Evolutionary conservation across 2,113 vertebrate genomes (phyloP), one percentile per base, ranked within the genome.

Genomic region (Chaetodon auriga): DNA sequence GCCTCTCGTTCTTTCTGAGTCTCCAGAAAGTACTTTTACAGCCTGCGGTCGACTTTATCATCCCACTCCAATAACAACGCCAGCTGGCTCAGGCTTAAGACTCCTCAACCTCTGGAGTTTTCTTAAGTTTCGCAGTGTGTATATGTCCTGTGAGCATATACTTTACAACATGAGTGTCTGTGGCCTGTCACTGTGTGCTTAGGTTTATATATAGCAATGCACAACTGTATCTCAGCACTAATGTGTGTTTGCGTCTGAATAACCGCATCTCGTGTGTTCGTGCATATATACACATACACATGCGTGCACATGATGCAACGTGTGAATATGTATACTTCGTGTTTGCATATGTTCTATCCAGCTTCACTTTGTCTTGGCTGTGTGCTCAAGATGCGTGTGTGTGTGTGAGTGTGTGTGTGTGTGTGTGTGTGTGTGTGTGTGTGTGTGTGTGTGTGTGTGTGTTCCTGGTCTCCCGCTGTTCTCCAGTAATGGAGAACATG

Each of bases 401-500:
- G 68, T 72, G 66, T 43, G 30, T 46, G 30, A 2, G 30, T 30
- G 30, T 30, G 30, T 30, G 30, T 30, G 30, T 30, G 30, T 30
- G 30, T 30, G 30, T 30, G 35, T 69, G 63, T 74, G 35, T 69
- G 63, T 74, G 14, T 74, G 53, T 65, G 43, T 35, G 80, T 43
- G 69, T 21, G 76, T 63, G 19, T 23, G 55, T 35, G 57, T 58
- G 46, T 55, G 38, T 60, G 70, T 75, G 72, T 51, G 45, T 38
- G 30, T 72, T 55, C 41, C 49, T 30, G 36, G 79, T 75, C 68
- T 54, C 88, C 84, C 1, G 75, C 83, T 89, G 89, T 77, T 89
- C 80, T 72, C 60, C 64, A 61, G 88, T 93, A 93, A 93, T 92
- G 83, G 90, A 91, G 84, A 89, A 81, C 89, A 90, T 92, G 93